Base-by-base conservation (phyloP, 2,113 vertebrate species). In the Terrapene triunguis region DNA sequence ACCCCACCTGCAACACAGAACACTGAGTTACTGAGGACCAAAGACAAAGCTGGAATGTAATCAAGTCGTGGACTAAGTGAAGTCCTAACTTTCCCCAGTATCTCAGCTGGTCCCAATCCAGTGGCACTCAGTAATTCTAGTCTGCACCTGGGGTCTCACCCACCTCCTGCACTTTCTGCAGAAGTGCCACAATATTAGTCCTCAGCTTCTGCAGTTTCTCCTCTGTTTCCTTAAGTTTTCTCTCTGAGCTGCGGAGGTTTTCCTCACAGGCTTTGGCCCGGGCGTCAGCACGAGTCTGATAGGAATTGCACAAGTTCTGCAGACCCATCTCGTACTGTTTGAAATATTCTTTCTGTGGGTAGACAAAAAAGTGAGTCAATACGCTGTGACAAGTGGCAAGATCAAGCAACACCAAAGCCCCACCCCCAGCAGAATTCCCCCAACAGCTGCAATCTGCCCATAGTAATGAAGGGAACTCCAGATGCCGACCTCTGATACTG, bases 111-210 rank as follows among this genome's bases (percentile, higher is more conserved):
- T 22, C 65, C 38, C 19, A 54, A 17, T 17, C 29, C 16, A 8
- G 27, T 11, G 76, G 27, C 81, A 29, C 16, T 2, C 16, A 69
- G 65, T 87, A 35, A 42, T 16, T 95, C 78, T 59, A 5, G 6
- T 50, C 84, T 69, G 0, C 35, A 44, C 2, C 42, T 44, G 12
- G 24, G 86, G 24, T 82, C 32, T 96, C 88, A 96, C 99, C 88
- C 96, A 99, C 99, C 99, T 99, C 99, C 98, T 99, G 99, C 50
- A 99, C 99, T 98, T 99, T 99, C 96, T 99, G 99, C 50, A 99
- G 98, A 69, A 99, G 99, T 7, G 99, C 99, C 55, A 99, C 99
- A 9, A 99, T 99, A 97, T 99, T 99, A 65, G 99, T 99, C 93
- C 99, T 98, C 88, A 99, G 95, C 96, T 99, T 99, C 98, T 99